Percentiles rank a stretch among this genome's conserved stretches.
phyloP scores from a whole-genome alignment of 1,140 invertebrate species.

The Scylla paramamosain region DNA sequence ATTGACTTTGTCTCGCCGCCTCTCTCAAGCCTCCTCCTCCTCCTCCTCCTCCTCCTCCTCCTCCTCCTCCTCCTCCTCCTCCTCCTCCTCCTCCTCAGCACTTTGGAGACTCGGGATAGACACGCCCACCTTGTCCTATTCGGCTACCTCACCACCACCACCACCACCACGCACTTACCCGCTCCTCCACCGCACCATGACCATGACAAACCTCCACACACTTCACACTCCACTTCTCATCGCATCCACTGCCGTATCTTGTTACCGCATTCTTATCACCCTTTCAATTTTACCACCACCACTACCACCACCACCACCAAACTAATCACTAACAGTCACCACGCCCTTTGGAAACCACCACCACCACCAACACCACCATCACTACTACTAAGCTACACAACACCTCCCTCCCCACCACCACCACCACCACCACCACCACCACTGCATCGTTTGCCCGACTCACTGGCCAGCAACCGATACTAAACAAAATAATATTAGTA shows the following conservation, averaged over 20 bases:
- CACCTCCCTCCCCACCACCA: background rate
- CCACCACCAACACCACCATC: background rate
- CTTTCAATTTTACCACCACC: background rate
- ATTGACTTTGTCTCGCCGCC: conserved; percentile 28
- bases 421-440: background rate
- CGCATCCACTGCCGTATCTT: background rate
- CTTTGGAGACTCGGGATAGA: background rate
- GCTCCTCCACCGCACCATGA: background rate
- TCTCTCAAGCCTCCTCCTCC: background rate
- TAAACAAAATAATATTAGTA: conserved; percentile 21
- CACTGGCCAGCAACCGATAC: background rate
- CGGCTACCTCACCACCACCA: background rate
- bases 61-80: background rate
- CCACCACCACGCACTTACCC: background rate
- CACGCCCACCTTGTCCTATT: background rate
- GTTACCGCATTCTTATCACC: background rate
- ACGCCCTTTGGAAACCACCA: no score
- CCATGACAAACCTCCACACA: no score
- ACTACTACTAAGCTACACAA: background rate
- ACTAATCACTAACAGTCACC: background rate
- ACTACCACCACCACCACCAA: background rate
- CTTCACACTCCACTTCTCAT: background rate
- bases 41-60: background rate
- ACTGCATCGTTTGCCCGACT: background rate
- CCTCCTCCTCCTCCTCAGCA: no score